Evolutionary conservation across 2,113 vertebrate genomes (phyloP).

Genomic region (Pterocles gutturalis): DNA sequence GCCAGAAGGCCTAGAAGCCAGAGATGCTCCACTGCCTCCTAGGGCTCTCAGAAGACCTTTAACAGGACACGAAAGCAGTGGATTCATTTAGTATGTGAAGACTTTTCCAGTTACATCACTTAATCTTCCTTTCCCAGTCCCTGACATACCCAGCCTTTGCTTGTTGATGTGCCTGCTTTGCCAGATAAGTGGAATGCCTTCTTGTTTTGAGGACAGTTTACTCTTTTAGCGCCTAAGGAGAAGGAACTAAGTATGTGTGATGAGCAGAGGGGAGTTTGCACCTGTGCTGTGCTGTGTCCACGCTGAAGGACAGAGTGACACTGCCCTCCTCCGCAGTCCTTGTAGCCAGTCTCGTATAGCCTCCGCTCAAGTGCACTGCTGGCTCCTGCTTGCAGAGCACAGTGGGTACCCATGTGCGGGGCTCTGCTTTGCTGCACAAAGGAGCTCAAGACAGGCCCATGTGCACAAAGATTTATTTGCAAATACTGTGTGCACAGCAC

Average conservation of each 20-base stretch:
- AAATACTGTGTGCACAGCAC: rapidly evolving
- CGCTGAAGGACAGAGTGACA: rapidly evolving
- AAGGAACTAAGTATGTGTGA: rapidly evolving
- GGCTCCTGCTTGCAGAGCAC: too few species aligned
- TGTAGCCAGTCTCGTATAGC: rapidly evolving
- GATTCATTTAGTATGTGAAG: too few species aligned
- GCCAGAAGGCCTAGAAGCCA: too few species aligned
- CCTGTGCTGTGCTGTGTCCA: too few species aligned
- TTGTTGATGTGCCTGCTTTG: not conserved
- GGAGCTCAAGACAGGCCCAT: rapidly evolving
- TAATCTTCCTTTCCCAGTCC: not conserved
- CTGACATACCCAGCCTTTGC: not conserved
- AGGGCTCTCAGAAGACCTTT: not conserved
- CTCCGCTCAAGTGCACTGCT: rapidly evolving
- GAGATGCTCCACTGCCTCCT: not conserved
- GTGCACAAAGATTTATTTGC: not conserved
- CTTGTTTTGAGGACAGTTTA: not conserved
- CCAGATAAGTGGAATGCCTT: rapidly evolving
- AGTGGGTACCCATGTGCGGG: rapidly evolving
- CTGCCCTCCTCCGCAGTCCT: not conserved
- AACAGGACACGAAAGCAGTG: not conserved
- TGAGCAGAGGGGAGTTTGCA: too few species aligned
- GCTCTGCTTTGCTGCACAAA: too few species aligned
- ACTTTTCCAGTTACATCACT: not conserved
- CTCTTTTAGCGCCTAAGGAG: not conserved